Conservation (phyloP, 2,113 vertebrate genomes). For the Pteronura brasiliensis region DNA sequence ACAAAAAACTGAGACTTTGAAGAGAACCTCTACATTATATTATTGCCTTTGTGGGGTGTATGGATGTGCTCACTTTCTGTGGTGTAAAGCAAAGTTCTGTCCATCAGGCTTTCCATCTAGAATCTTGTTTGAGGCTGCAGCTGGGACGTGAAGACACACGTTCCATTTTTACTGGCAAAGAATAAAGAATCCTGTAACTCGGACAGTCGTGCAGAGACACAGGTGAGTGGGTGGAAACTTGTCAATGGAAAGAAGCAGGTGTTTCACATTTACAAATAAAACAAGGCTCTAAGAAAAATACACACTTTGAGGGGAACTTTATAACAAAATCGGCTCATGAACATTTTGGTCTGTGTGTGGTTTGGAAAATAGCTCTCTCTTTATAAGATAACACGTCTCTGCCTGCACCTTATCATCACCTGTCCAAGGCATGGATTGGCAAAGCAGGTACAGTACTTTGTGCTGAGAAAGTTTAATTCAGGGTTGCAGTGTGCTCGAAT, state of each 20-base stretch:
- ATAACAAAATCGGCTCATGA: neutral
- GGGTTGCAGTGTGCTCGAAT: fast-evolving
- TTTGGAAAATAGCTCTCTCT: neutral
- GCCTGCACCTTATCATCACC: neutral
- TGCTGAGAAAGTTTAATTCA: neutral
- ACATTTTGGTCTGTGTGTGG: neutral
- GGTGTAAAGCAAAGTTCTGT: neutral
- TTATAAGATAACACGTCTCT: neutral
- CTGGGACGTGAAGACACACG: fast-evolving
- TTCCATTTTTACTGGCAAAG: neutral
- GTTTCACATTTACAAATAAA: neutral
- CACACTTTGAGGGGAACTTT: neutral
- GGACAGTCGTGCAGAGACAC: fast-evolving
- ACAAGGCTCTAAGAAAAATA: neutral
- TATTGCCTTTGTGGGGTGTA: too few species aligned
- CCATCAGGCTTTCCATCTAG: neutral
- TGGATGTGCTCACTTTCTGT: neutral
- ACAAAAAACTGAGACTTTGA: neutral
- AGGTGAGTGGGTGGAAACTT: neutral
- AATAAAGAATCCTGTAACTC: neutral
- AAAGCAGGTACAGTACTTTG: neutral
- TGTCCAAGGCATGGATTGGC: neutral
- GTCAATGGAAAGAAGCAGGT: neutral
- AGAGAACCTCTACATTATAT: neutral
- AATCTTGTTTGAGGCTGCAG: too few species aligned